phyloP scores from a whole-genome alignment of 2,113 vertebrate species.

The Beaufortia kweichowensis region DNA sequence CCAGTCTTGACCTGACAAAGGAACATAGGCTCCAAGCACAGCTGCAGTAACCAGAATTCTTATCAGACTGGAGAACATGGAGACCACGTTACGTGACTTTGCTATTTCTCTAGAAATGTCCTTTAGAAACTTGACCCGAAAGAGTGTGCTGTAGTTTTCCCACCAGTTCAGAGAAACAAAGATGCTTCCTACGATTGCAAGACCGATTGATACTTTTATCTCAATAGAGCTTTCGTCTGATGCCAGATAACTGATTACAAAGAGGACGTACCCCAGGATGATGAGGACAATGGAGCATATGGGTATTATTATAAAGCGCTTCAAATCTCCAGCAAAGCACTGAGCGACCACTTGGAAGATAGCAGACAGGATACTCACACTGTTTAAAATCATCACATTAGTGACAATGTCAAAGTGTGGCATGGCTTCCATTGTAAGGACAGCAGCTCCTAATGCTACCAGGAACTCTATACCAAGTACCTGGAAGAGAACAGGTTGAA shows the following conservation, averaged over 20 bases:
- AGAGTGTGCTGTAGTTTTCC: conserved; percentile 51
- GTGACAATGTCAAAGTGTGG: conserved; percentile 72
- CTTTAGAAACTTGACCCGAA: conserved; percentile 15
- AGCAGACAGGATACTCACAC: conserved; percentile 60
- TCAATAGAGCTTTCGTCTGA: not conserved
- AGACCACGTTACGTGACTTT: conserved; percentile 40
- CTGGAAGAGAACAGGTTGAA: conserved; percentile 41
- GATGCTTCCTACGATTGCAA: conserved; percentile 43
- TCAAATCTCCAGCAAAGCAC: conserved; percentile 23
- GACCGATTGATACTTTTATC: not conserved
- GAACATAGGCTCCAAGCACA: conserved; percentile 32
- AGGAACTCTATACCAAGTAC: conserved; percentile 64
- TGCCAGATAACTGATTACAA: conserved; percentile 30
- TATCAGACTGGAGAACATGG: conserved; percentile 47
- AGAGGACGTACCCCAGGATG: conserved; percentile 39
- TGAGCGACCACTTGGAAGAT: conserved; percentile 60
- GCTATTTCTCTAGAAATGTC: conserved; percentile 45
- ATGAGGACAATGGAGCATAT: conserved; percentile 24
- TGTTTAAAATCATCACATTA: conserved; percentile 68
- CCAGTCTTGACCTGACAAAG: conserved; percentile 8
- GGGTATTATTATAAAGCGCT: conserved; percentile 35
- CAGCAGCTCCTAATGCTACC: conserved; percentile 56
- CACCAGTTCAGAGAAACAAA: conserved; percentile 55
- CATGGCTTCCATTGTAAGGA: conserved; percentile 69
- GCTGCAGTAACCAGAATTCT: conserved; percentile 43